Percentiles rank a stretch among this genome's conserved stretches.
These are phyloP conservation scores for Eulemur mongoz DNA, from an alignment of 2,797 vertebrate species.

Conservation along the genomic window DNA sequence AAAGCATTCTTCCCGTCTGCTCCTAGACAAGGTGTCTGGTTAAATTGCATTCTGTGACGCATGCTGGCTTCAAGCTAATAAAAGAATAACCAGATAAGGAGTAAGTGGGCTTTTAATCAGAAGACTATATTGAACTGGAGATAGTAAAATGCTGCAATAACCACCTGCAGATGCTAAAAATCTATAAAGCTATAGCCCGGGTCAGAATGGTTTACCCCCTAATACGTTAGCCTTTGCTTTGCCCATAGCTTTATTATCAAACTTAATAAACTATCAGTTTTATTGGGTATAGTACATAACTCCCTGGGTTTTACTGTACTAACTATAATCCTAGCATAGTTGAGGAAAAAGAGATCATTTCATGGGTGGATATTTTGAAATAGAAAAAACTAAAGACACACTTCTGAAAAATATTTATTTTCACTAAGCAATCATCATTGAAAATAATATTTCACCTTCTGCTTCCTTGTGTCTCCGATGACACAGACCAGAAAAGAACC, in stretches of 20 bases:
- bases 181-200: conserved; percentile 75
- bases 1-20: conserved; percentile 76
- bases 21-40: conserved; percentile 69
- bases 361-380: conserved; percentile 18
- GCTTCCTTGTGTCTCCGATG: neutral
- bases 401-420: conserved; percentile 27
- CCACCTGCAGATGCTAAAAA: conserved; percentile 84
- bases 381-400: neutral
- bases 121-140: conserved; percentile 84
- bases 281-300: conserved; percentile 79
- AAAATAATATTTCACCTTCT: neutral
- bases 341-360: conserved; percentile 58
- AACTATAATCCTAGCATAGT: conserved; percentile 65
- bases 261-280: conserved; percentile 84
- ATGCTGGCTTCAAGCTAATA: conserved; percentile 79
- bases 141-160: conserved; percentile 85
- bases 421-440: neutral
- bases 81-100: conserved; percentile 78
- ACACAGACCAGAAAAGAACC: neutral
- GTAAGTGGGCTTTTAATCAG: conserved; percentile 84
- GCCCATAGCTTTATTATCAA: conserved; percentile 79
- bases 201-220: conserved; percentile 62
- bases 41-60: conserved; percentile 75
- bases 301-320: conserved; percentile 79
- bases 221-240: conserved; percentile 68